Evolutionary conservation across 2,797 vertebrate genomes (phyloP).

Genomic region (Okamejei kenojei): DNA sequence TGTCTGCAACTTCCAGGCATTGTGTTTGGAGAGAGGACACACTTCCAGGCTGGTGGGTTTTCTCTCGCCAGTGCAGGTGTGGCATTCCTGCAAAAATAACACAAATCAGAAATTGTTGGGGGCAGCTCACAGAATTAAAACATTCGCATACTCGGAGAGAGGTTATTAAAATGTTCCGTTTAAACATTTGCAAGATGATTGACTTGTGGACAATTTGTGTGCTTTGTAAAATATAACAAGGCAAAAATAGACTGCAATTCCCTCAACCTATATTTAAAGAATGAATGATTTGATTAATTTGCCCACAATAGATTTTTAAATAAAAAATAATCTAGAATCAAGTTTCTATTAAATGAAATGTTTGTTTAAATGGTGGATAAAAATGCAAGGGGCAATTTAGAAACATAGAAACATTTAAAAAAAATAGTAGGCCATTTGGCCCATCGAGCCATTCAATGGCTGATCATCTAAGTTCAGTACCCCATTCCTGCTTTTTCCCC

Average conservation of each 20-base stretch:
- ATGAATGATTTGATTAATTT: too few species aligned
- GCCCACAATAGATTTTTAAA: neutral
- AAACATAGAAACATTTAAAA: too few species aligned
- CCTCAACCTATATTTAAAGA: too few species aligned
- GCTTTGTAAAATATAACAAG: neutral
- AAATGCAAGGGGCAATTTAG: too few species aligned
- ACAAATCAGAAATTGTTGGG: neutral
- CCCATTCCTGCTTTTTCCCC: too few species aligned
- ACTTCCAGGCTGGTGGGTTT: neutral
- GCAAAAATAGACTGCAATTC: neutral
- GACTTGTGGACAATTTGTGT: neutral
- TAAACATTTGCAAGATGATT: neutral
- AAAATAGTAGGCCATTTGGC: too few species aligned
- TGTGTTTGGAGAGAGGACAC: conserved; percentile 3
- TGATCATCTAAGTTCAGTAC: too few species aligned
- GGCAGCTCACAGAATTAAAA: neutral
- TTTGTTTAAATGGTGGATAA: neutral
- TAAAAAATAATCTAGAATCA: neutral
- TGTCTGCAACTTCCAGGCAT: conserved; percentile 18
- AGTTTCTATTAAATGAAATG: neutral
- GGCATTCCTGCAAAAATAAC: neutral
- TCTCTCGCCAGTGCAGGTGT: neutral
- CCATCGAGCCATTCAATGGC: too few species aligned
- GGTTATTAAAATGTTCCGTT: neutral
- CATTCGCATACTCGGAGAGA: neutral